A percentile compares a stretch with the other conserved stretches of the same genome.
phyloP scores from a whole-genome alignment of 2,888 invertebrate genomes.

The Trichogramma evanescens region DNA sequence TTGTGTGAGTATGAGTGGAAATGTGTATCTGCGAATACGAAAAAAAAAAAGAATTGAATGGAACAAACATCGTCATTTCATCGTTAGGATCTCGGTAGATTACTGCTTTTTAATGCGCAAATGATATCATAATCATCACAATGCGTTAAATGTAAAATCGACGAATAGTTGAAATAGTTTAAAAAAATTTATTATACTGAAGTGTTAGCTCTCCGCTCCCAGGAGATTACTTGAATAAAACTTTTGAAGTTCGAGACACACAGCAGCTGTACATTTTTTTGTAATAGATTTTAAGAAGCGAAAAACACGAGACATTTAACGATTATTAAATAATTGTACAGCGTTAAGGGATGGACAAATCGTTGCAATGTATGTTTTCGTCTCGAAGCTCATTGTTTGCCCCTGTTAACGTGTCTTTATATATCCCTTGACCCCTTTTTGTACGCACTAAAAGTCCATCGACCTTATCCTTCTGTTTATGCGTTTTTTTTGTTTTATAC shows the following conservation, averaged over 20 bases:
- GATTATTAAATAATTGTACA: conserved; percentile 30
- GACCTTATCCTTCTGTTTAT: conserved; percentile 4
- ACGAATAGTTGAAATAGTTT: too few relatives aligned
- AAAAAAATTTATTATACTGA: too few relatives aligned
- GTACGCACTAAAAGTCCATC: not conserved
- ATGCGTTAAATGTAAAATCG: too few relatives aligned
- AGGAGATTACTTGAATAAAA: conserved; percentile 36
- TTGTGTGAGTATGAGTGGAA: not conserved
- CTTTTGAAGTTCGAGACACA: conserved; percentile 27
- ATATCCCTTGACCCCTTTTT: conserved; percentile 5
- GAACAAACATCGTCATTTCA: conserved; percentile 15
- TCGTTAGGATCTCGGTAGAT: conserved; percentile 17
- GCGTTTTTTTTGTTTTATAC: conserved; percentile 9
- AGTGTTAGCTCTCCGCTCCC: conserved; percentile 25
- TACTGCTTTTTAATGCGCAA: not conserved
- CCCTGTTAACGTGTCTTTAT: conserved; percentile 3
- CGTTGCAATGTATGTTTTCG: conserved; percentile 10
- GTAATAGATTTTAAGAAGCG: not conserved
- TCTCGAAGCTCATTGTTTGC: conserved; percentile 12
- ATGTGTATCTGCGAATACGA: conserved; percentile 2
- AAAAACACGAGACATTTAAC: conserved; percentile 39
- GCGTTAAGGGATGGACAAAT: conserved; percentile 36
- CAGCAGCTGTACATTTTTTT: not conserved
- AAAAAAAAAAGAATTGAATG: too few relatives aligned
- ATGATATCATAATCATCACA: too few relatives aligned